A percentile compares a stretch with the other conserved stretches of the same genome.
These are phyloP conservation scores for Apteryx mantelli DNA, from an alignment of 2,113 vertebrate species.

Conservation along the genomic window DNA sequence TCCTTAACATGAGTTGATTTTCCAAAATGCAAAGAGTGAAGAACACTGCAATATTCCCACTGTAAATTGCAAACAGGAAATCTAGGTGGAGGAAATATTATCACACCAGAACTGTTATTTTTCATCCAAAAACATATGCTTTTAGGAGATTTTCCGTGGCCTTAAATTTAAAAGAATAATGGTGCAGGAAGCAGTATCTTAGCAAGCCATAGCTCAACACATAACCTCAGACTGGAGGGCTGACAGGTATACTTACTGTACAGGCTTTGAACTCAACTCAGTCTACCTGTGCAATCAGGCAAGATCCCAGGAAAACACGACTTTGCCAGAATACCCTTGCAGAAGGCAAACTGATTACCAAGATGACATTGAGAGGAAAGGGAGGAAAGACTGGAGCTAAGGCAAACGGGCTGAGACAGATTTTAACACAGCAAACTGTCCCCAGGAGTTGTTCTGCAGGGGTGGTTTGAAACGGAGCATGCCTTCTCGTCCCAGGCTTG, in stretches of 20 bases:
- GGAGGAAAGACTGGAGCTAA: not conserved
- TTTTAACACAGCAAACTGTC: not conserved
- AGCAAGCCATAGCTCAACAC: not conserved
- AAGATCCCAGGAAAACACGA: not conserved
- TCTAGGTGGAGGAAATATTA: accelerated
- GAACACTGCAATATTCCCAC: accelerated
- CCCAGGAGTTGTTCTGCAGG: not conserved
- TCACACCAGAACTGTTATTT: accelerated
- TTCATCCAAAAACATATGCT: not conserved
- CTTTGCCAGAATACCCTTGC: not conserved
- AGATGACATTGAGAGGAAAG: not conserved
- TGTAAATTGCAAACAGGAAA: not conserved
- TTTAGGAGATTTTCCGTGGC: not conserved
- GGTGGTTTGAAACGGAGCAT: not conserved
- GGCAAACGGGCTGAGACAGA: not conserved
- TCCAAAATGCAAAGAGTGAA: accelerated
- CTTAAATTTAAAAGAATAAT: accelerated
- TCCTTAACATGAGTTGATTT: not conserved
- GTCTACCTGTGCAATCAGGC: accelerated
- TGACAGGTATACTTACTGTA: accelerated
- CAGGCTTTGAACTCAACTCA: not conserved
- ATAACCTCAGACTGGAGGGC: not conserved
- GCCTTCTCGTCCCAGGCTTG: not conserved
- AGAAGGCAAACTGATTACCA: not conserved
- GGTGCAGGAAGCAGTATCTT: not conserved